phyloP scores from a whole-genome alignment of 2,888 invertebrate genomes.

The Chloroclysta siterata region DNA sequence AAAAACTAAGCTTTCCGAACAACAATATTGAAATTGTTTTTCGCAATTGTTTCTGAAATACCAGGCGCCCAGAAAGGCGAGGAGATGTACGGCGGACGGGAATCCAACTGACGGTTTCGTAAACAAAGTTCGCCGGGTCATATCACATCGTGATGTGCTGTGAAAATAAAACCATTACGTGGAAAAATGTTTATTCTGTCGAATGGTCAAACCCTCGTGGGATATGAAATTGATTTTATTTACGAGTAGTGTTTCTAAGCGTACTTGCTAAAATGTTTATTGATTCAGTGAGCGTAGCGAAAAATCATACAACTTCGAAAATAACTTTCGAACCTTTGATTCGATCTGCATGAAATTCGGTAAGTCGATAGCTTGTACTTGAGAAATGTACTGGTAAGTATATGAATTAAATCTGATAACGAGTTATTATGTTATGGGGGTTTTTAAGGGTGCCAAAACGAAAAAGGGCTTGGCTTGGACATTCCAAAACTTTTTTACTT shows the following conservation, averaged over 20 bases:
- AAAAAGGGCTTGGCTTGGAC: no score
- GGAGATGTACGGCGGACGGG: constrained; percentile 53
- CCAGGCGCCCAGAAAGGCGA: constrained; percentile 57
- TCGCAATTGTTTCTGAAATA: constrained; percentile 36
- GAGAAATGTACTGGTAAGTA: no score
- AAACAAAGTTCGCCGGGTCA: constrained; percentile 28
- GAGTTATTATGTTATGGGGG: no score
- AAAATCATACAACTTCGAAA: no score
- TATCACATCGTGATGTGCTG: constrained; percentile 23
- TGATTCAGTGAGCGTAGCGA: no score
- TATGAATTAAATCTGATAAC: no score
- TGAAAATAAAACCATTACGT: constrained; percentile 26
- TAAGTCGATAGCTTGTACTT: no score
- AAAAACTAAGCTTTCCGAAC: not conserved
- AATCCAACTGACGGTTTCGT: constrained; percentile 48
- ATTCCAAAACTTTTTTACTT: no score
- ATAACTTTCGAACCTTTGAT: no score
- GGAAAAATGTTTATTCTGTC: constrained; percentile 21
- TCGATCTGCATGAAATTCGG: no score
- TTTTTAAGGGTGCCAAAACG: no score
- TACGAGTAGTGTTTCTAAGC: not conserved
- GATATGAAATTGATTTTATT: constrained; percentile 6
- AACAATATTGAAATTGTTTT: constrained; percentile 6
- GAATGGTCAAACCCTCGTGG: constrained; percentile 2
- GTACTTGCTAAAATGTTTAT: no score